Evolutionary conservation across 2,113 vertebrate genomes (phyloP).

Genomic region (Saguinus imperator): DNA sequence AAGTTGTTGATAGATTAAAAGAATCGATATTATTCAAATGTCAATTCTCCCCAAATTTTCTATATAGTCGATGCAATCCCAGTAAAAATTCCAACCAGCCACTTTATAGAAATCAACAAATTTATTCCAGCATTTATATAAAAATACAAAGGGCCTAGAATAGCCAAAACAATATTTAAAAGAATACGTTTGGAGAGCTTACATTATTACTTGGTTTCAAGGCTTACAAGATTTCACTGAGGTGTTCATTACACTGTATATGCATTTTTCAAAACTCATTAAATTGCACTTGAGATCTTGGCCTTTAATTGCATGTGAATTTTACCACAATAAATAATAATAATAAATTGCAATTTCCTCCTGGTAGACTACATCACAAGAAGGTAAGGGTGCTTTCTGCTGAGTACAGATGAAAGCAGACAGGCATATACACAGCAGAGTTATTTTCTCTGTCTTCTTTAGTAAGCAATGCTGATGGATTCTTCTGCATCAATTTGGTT

Average conservation of each 20-base stretch:
- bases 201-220: background rate
- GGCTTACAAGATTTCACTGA: background rate
- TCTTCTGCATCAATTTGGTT: background rate
- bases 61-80: background rate
- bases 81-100: background rate
- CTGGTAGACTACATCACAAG: background rate
- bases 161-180: background rate
- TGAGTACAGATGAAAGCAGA: background rate
- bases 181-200: background rate
- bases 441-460: background rate
- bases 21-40: background rate
- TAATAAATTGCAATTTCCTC: background rate
- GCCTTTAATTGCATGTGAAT: background rate
- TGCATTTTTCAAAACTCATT: background rate
- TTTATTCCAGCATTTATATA: background rate
- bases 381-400: background rate
- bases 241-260: background rate
- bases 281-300: background rate
- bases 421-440: rapidly evolving
- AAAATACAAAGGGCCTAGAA: background rate
- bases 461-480: background rate
- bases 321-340: background rate
- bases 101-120: background rate
- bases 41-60: background rate
- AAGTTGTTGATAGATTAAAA: background rate